Percentiles rank a stretch among this genome's conserved stretches.
Evolutionary conservation across 53 echinoderm and acorn worm species (phyloP).

Genomic region (Paracentrotus lividus): DNA sequence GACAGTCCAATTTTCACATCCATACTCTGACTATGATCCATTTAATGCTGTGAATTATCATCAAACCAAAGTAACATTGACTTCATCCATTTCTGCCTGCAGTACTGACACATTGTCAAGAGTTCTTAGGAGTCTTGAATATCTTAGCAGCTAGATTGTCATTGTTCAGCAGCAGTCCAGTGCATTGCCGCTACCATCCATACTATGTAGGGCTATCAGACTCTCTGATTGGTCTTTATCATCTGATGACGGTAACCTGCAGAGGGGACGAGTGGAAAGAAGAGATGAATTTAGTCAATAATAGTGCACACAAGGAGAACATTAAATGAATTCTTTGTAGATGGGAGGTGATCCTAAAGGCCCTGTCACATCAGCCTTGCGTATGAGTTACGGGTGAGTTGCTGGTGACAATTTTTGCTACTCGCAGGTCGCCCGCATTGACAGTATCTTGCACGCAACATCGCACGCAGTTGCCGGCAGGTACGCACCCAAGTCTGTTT

Average conservation of each 20-base stretch:
- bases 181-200: slow-evolving; percentile 67
- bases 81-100: slow-evolving; percentile 8
- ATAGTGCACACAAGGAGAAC: no score
- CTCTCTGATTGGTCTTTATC: slow-evolving; percentile 88
- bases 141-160: no score
- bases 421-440: no score
- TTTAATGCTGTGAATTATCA: background rate
- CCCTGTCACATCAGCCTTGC: no score
- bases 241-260: slow-evolving; percentile 72
- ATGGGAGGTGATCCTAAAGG: no score
- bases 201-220: slow-evolving; percentile 75
- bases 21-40: background rate
- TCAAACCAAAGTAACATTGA: background rate
- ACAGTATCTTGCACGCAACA: no score
- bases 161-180: slow-evolving; percentile 38
- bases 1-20: background rate
- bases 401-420: no score
- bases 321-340: no score
- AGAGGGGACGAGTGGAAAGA: background rate
- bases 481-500: no score
- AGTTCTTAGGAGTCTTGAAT: background rate
- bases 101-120: background rate
- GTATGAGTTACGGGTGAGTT: no score
- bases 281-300: background rate
- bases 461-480: no score